phyloP scores from a whole-genome alignment of 2,888 invertebrate genomes.

The Poecilobothrus nobilitatus region DNA sequence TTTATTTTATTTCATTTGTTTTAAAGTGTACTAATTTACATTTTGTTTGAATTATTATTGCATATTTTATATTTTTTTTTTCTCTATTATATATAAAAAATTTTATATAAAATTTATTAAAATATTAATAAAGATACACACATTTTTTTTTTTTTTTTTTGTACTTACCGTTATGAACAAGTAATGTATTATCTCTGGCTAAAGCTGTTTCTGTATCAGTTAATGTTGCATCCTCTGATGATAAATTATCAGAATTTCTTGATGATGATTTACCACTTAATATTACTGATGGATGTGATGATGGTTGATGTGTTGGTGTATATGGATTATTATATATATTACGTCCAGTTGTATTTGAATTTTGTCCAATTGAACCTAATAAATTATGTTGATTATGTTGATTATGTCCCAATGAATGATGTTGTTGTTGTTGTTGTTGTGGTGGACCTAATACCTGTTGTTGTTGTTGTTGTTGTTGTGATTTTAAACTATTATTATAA shows the following conservation, averaged over 20 bases:
- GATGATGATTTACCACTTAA: constrained; percentile 58
- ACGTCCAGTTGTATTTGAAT: constrained; percentile 36
- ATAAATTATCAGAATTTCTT: constrained; percentile 60
- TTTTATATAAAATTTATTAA: too few relatives aligned
- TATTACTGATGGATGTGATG: constrained; percentile 41
- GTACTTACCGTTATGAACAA: constrained; percentile 72
- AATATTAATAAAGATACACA: too few relatives aligned
- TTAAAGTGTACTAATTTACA: too few relatives aligned
- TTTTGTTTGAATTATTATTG: too few relatives aligned
- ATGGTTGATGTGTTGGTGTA: constrained; percentile 36
- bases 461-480: constrained; percentile 50
- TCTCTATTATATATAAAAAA: too few relatives aligned
- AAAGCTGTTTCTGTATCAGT: constrained; percentile 76
- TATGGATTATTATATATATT: constrained; percentile 51
- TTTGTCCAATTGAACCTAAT: constrained; percentile 9
- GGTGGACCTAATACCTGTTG: constrained; percentile 43
- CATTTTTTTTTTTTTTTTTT: too few relatives aligned
- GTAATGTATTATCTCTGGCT: constrained; percentile 70
- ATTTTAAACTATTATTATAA: constrained; percentile 28
- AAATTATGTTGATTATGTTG: constrained; percentile 1
- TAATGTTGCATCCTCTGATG: constrained; percentile 62
- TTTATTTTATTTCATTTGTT: too few relatives aligned
- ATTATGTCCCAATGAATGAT: constrained; percentile 9
- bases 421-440: constrained; percentile 44
- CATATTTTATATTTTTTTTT: too few relatives aligned